Percentiles rank a stretch among this genome's conserved stretches.
These are phyloP conservation scores for Clunio marinus DNA, from an alignment of 2,888 invertebrate species.

Conservation along the genomic window DNA sequence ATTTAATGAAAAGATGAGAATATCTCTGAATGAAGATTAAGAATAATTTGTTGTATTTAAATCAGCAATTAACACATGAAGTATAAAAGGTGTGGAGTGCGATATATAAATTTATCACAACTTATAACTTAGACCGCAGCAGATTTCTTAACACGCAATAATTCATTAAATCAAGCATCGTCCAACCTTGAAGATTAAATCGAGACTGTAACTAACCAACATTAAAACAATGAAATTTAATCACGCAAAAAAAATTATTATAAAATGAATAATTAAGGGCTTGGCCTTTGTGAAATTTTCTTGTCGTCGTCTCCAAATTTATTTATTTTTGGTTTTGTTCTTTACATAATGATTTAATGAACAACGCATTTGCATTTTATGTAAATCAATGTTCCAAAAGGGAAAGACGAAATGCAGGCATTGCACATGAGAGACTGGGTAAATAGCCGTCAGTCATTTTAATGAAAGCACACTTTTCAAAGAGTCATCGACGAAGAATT, in stretches of 20 bases:
- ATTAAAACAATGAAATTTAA: background rate
- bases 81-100: no score
- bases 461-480: background rate
- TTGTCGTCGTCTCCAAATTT: background rate
- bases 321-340: background rate
- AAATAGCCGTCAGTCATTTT: background rate
- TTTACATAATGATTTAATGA: no score
- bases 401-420: background rate
- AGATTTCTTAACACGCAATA: no score
- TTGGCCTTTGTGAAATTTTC: background rate
- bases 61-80: no score
- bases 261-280: background rate
- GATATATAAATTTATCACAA: no score
- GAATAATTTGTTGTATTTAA: no score
- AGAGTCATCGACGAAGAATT: background rate
- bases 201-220: no score
- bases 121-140: no score
- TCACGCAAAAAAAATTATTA: background rate
- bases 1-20: no score
- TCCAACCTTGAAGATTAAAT: no score
- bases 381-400: background rate
- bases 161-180: no score
- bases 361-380: slow-evolving; percentile 10
- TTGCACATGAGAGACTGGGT: background rate
- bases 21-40: no score